Base-by-base conservation (phyloP, 2,797 vertebrate genomes). In the Sibirionetta formosa region DNA sequence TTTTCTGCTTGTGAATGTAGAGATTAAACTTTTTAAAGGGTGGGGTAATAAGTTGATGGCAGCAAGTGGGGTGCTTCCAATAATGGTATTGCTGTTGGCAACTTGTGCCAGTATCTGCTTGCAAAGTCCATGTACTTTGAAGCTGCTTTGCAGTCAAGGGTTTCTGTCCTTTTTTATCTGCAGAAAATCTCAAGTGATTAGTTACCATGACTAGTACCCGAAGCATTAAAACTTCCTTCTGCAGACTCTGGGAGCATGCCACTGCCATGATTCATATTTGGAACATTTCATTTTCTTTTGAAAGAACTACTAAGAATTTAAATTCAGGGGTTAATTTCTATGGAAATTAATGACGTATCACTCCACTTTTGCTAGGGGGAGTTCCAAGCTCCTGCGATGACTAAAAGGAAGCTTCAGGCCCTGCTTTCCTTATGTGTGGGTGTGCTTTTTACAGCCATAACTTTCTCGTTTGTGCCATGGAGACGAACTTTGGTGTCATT, bases 401-500 rank as follows among this genome's bases (percentile, higher is more conserved):
- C 58, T 96, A 65, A 93, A 79, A 93, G 82, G 90, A 63, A 68
- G 50, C 82, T 94, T 95, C 89, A 83, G 81, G 16, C 61, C 36
- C 54, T 61, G 31, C 36, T 16, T 90, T 94, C 89, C 19, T 40
- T 73, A 26, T 27, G 33, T 57, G 92, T 96, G 95, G 82, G 94
- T 78, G 88, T 95, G 27, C 57, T 61, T 86, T 75, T 88, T 85
- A 56, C 46, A 60, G 42, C 54, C 71, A 22, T 38, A 0, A 42
- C 8, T 81, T 94, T 91, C 65, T 93, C 51, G 46, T 73, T 93
- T 94, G 35, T 92, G 60, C 48, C 75, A 44, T 38, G 20, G 57
- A 88, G 71, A 66, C 29, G 69, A 23, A 80, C 9, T 40, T 76
- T 82, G 79, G 64, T 87, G 42, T 91, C 18, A 35, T 81, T 88